phyloP scores from a whole-genome alignment of 30 jellyfish, hydroid and myxozoan species.

The Hydractinia echinata region DNA sequence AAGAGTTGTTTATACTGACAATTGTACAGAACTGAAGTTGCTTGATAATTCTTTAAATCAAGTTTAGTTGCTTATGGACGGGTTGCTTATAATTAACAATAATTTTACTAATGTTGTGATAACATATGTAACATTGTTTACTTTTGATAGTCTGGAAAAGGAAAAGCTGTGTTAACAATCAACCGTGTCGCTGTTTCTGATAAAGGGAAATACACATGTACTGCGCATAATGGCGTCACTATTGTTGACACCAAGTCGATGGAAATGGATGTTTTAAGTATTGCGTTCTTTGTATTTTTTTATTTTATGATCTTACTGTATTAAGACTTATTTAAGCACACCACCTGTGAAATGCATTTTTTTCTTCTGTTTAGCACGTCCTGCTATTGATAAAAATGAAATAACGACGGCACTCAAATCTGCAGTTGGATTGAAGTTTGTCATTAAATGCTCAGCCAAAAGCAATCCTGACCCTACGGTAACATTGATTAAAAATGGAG shows the following conservation, averaged over 20 bases:
- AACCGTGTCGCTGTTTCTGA: neutral
- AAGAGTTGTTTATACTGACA: too few relatives aligned
- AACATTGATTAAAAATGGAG: constrained; percentile 6
- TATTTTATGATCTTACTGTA: too few relatives aligned
- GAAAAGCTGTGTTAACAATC: neutral
- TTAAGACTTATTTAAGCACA: too few relatives aligned
- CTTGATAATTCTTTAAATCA: too few relatives aligned
- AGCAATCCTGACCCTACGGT: constrained; percentile 69
- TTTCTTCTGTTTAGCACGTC: neutral
- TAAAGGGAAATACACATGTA: constrained; percentile 20
- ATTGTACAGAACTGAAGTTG: too few relatives aligned
- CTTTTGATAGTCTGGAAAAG: neutral
- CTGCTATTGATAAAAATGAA: constrained; percentile 6
- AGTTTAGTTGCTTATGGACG: too few relatives aligned
- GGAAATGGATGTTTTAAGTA: constrained; percentile 17
- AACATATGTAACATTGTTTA: too few relatives aligned
- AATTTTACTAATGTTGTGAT: too few relatives aligned
- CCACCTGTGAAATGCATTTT: neutral
- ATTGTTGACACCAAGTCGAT: constrained; percentile 3
- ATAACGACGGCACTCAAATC: neutral
- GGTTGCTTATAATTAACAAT: too few relatives aligned
- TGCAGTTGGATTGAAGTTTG: constrained; percentile 26
- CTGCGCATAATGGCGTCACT: constrained; percentile 29
- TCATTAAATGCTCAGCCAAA: constrained; percentile 47
- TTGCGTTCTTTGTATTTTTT: neutral